Evolutionary conservation across 1,140 invertebrate genomes (phyloP).

Genomic region (Drosophila punjabiensis): DNA sequence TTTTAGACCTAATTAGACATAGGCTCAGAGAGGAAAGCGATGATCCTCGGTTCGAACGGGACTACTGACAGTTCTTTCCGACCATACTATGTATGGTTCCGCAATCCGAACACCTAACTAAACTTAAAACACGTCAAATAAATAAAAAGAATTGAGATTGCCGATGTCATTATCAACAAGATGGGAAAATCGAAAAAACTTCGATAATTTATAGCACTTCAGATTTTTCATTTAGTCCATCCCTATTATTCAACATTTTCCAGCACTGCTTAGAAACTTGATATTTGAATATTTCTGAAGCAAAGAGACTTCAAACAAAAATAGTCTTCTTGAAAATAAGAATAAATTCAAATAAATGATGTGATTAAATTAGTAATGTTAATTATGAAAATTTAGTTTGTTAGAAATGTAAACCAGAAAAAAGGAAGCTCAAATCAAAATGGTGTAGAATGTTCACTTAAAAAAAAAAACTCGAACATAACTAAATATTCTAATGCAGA

Average conservation of each 20-base stretch:
- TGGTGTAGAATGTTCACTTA: too few species aligned
- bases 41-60: background rate
- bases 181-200: too few species aligned
- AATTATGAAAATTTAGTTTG: background rate
- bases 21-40: background rate
- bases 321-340: too few species aligned
- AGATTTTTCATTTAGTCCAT: background rate
- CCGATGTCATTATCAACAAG: background rate
- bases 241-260: background rate
- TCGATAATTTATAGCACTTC: slow-evolving; percentile 1
- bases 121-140: background rate
- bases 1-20: background rate
- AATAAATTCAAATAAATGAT: background rate
- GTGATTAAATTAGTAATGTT: too few species aligned
- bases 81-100: background rate
- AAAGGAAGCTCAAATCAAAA: background rate
- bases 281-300: background rate
- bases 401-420: background rate
- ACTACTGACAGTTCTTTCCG: background rate
- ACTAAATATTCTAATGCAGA: too few species aligned
- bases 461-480: too few species aligned
- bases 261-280: background rate
- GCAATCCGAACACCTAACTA: background rate
- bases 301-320: background rate
- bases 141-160: background rate